A percentile compares a stretch with the other conserved stretches of the same genome.
These are phyloP conservation scores for Danio albolineatus DNA, from an alignment of 2,797 vertebrate species.

Conservation along the genomic window DNA sequence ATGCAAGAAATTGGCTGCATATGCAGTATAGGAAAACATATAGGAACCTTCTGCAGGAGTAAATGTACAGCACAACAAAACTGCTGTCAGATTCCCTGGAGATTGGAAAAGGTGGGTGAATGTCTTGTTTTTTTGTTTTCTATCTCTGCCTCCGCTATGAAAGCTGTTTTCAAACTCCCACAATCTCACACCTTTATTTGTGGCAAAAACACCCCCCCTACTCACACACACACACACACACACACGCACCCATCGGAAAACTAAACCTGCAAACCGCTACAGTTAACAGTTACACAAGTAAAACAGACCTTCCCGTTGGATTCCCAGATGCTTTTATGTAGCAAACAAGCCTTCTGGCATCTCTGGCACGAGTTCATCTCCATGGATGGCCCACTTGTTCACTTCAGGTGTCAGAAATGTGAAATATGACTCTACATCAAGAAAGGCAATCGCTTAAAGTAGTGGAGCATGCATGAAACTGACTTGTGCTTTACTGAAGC, in stretches of 20 bases:
- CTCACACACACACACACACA: background rate
- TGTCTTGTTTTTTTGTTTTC: slow-evolving; percentile 44
- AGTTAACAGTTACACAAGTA: slow-evolving; percentile 45
- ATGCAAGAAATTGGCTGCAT: background rate
- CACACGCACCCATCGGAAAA: slow-evolving; percentile 19
- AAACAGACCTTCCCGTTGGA: slow-evolving; percentile 34
- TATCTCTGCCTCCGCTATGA: slow-evolving; percentile 20
- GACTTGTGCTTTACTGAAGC: background rate
- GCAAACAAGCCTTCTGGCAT: slow-evolving; percentile 38
- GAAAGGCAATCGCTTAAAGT: background rate
- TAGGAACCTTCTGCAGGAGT: slow-evolving; percentile 23
- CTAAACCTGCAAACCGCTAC: slow-evolving; percentile 18
- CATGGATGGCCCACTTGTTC: background rate
- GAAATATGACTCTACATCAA: slow-evolving; percentile 12
- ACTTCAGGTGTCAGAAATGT: slow-evolving; percentile 19
- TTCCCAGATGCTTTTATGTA: slow-evolving; percentile 36
- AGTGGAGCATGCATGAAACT: background rate
- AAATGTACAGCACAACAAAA: slow-evolving; percentile 10
- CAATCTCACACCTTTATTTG: slow-evolving; percentile 50
- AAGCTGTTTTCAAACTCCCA: slow-evolving; percentile 48
- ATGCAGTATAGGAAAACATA: slow-evolving; percentile 16
- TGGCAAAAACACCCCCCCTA: slow-evolving; percentile 22
- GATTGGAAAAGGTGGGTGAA: slow-evolving; percentile 34
- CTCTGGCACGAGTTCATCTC: slow-evolving; percentile 4
- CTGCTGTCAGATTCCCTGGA: slow-evolving; percentile 23